A percentile compares a stretch with the other conserved stretches of the same genome.
phyloP scores from a whole-genome alignment of 2,113 vertebrate genomes.

The Tetraodon nigroviridis region DNA sequence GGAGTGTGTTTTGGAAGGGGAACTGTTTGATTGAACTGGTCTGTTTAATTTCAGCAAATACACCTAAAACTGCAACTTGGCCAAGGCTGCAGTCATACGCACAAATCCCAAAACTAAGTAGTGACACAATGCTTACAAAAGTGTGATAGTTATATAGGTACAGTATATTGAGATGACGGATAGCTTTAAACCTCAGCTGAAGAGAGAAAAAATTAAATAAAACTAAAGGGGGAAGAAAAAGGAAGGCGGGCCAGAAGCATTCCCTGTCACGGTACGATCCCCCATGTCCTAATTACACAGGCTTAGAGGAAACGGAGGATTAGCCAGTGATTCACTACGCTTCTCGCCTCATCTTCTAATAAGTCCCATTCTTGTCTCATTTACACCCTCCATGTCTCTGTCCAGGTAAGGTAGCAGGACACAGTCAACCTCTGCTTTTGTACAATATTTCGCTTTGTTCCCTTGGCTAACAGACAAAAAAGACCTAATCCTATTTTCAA shows the following conservation, averaged over 20 bases:
- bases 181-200: constrained; percentile 49
- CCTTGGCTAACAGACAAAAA: constrained; percentile 8
- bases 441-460: constrained; percentile 22
- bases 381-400: constrained; percentile 41
- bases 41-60: constrained; percentile 44
- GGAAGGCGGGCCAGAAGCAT: constrained; percentile 60
- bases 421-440: constrained; percentile 33
- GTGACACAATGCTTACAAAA: constrained; percentile 16
- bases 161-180: constrained; percentile 61
- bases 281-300: constrained; percentile 78
- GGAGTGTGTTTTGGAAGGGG: constrained; percentile 7
- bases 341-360: constrained; percentile 72
- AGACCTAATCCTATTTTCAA: constrained; percentile 22
- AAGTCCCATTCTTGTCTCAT: constrained; percentile 60
- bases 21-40: constrained; percentile 33
- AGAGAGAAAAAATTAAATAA: constrained; percentile 53
- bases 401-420: constrained; percentile 55
- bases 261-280: constrained; percentile 68
- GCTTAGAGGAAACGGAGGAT: constrained; percentile 73
- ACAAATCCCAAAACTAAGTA: constrained; percentile 18
- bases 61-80: constrained; percentile 18
- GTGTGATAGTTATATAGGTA: too few species aligned
- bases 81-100: constrained; percentile 1
- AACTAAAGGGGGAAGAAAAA: constrained; percentile 23
- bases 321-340: constrained; percentile 69